phyloP scores from a whole-genome alignment of 1,140 invertebrate genomes.

The Drosophila lini region DNA sequence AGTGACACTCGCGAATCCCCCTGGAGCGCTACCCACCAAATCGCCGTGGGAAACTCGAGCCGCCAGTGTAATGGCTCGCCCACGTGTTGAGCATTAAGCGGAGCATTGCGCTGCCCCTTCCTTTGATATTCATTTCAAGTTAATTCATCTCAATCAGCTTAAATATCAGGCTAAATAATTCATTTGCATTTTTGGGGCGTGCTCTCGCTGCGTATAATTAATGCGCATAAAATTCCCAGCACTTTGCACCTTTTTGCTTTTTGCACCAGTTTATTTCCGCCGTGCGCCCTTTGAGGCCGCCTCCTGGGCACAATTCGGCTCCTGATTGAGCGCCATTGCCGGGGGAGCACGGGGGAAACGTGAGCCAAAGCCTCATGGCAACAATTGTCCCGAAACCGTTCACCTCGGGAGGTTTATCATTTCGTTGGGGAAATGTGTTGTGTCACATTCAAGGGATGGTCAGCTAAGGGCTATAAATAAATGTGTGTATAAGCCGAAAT shows the following conservation, averaged over 20 bases:
- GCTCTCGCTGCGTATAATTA: constrained; percentile 61
- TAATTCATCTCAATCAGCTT: constrained; percentile 81
- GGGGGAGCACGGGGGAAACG: constrained; percentile 4
- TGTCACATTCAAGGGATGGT: constrained; percentile 14
- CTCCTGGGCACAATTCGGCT: constrained; percentile 31
- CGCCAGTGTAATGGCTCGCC: constrained; percentile 20
- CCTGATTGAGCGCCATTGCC: constrained; percentile 55
- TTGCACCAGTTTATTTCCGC: constrained; percentile 29
- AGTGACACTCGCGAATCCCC: constrained; percentile 46
- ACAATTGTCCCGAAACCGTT: constrained; percentile 47
- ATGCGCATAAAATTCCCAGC: constrained; percentile 73
- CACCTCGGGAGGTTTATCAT: constrained; percentile 51
- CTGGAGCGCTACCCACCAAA: constrained; percentile 17
- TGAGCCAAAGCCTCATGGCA: constrained; percentile 26
- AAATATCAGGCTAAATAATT: constrained; percentile 77
- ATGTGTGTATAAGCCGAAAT: constrained; percentile 21
- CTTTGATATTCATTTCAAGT: constrained; percentile 62
- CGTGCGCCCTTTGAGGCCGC: constrained; percentile 12
- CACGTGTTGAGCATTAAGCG: constrained; percentile 58
- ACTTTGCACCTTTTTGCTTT: constrained; percentile 56
- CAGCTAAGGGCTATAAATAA: constrained; percentile 40
- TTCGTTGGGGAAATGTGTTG: constrained; percentile 27
- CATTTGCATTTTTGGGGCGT: constrained; percentile 53
- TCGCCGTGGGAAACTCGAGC: constrained; percentile 38
- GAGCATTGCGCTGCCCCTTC: constrained; percentile 24